Conservation (phyloP, 2,113 vertebrate genomes). For the Rhadina sibilatrix region DNA sequence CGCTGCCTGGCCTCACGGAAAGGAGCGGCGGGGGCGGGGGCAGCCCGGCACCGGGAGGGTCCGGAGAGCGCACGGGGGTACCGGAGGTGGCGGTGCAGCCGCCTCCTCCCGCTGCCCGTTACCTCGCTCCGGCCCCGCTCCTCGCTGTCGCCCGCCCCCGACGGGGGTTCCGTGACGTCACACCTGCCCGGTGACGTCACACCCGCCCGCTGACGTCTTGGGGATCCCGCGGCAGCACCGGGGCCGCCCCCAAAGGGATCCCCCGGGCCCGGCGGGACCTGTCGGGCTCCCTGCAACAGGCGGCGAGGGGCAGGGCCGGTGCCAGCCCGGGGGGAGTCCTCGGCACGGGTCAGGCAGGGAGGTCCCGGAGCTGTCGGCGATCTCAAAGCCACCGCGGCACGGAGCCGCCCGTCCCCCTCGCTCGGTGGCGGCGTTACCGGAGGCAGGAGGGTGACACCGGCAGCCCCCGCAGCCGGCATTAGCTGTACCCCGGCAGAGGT, state of each 20-base stretch:
- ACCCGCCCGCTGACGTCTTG: slow-evolving; percentile 78
- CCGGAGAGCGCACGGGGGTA: not conserved
- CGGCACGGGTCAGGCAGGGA: accelerated
- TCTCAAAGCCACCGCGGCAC: accelerated
- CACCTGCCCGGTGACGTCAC: too few relatives aligned
- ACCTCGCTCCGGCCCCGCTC: not conserved
- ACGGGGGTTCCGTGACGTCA: not conserved
- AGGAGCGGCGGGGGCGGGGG: not conserved
- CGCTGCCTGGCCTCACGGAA: not conserved
- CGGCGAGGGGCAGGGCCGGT: not conserved
- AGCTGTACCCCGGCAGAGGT: slow-evolving; percentile 13
- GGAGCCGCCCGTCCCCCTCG: not conserved
- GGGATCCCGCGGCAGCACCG: slow-evolving; percentile 76
- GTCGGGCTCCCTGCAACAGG: not conserved
- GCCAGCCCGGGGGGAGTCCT: not conserved
- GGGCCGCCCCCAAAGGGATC: not conserved
- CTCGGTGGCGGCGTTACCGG: not conserved
- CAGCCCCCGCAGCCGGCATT: slow-evolving; percentile 26
- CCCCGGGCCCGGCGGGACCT: not conserved
- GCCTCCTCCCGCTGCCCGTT: not conserved
- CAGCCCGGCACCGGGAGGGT: not conserved
- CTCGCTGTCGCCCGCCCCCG: not conserved
- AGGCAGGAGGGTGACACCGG: not conserved
- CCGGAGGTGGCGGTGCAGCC: not conserved
- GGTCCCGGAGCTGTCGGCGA: accelerated